Evolutionary conservation across 1,140 invertebrate species (phyloP).

Genomic region (Lanistes nyassanus): DNA sequence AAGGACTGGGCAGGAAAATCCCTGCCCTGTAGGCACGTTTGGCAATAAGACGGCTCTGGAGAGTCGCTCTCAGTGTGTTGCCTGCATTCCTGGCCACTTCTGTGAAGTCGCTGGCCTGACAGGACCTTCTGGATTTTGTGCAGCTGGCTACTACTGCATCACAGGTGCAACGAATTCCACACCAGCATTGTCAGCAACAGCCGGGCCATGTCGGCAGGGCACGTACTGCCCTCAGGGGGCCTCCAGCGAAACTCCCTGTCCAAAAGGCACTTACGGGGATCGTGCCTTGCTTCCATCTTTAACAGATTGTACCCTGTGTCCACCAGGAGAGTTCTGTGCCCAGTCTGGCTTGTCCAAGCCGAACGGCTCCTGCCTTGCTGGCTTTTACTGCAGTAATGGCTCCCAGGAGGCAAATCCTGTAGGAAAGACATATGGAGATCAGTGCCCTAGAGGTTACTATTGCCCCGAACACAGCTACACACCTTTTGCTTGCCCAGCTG

Average conservation of each 20-base stretch:
- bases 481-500: slow-evolving; percentile 54
- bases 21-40: slow-evolving; percentile 61
- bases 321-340: slow-evolving; percentile 58
- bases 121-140: slow-evolving; percentile 53
- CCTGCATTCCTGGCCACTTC: slow-evolving; percentile 56
- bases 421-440: slow-evolving; percentile 56
- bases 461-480: slow-evolving; percentile 56
- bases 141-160: slow-evolving; percentile 60
- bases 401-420: slow-evolving; percentile 59
- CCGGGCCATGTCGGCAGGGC: slow-evolving; percentile 60
- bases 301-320: slow-evolving; percentile 56
- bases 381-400: slow-evolving; percentile 60
- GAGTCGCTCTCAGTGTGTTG: slow-evolving; percentile 49
- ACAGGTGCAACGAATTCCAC: slow-evolving; percentile 44
- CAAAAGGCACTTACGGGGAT: slow-evolving; percentile 61
- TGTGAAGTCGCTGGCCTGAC: slow-evolving; percentile 59
- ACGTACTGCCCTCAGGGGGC: slow-evolving; percentile 56
- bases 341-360: slow-evolving; percentile 49
- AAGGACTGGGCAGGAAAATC: slow-evolving; percentile 49
- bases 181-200: slow-evolving; percentile 41
- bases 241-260: slow-evolving; percentile 50
- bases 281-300: slow-evolving; percentile 45
- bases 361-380: slow-evolving; percentile 56
- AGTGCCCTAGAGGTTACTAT: slow-evolving; percentile 59
- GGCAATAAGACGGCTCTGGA: slow-evolving; percentile 59